Conservation (phyloP, 2,113 vertebrate genomes). For the Plotosus lineatus region DNA sequence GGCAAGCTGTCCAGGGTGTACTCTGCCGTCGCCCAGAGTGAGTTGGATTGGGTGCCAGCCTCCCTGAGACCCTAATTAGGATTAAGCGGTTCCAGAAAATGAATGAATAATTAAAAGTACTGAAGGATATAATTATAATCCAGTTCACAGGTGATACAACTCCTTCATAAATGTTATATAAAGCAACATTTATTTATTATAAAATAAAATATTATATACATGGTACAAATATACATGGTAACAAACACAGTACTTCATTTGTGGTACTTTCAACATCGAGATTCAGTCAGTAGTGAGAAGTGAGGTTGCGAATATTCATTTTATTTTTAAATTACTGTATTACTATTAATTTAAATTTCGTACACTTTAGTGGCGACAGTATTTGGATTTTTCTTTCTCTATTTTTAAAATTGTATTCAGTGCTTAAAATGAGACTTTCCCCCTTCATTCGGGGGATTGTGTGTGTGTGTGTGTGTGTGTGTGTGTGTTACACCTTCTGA, state of each 20-base stretch:
- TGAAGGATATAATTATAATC: not conserved
- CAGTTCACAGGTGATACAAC: not conserved
- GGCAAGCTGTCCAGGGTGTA: too few species aligned
- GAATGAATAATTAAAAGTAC: not conserved
- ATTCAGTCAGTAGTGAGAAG: not conserved
- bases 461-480: too few species aligned
- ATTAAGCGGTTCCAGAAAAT: too few species aligned
- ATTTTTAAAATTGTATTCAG: too few species aligned
- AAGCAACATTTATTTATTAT: conserved; percentile 27
- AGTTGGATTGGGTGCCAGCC: too few species aligned
- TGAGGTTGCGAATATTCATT: not conserved
- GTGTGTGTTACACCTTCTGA: too few species aligned
- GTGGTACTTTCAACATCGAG: not conserved
- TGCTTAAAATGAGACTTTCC: not conserved
- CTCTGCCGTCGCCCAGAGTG: too few species aligned
- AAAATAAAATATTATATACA: conserved; percentile 39
- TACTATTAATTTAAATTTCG: not conserved
- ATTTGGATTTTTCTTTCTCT: not conserved
- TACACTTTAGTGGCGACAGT: not conserved
- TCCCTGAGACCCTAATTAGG: too few species aligned
- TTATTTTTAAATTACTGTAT: not conserved
- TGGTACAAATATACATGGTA: conserved; percentile 7
- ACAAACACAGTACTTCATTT: conserved; percentile 11
- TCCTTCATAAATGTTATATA: not conserved
- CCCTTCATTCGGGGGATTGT: too few species aligned